These are phyloP conservation scores for Echiichthys vipera DNA, from an alignment of 2,797 vertebrate genomes.

Conservation along the genomic window DNA sequence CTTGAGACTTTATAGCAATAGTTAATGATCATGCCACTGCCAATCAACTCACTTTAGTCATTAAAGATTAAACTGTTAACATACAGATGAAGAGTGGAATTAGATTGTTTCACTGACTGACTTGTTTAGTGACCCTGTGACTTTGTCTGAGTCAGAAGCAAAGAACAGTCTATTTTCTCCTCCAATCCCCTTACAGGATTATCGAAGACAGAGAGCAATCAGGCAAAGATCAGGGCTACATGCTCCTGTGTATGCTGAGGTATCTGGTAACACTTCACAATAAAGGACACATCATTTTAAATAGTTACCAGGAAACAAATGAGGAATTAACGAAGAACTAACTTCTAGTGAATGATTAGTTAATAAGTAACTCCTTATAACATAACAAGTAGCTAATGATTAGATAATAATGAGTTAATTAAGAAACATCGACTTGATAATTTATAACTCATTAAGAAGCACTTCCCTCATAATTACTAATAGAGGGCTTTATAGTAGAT, in stretches of 20 bases:
- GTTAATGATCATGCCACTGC: neutral
- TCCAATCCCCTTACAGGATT: conserved; percentile 86
- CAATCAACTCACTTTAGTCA: neutral
- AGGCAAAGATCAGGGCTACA: conserved; percentile 59
- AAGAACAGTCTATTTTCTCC: conserved; percentile 83
- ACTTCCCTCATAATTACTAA: too few relatives aligned
- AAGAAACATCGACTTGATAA: too few relatives aligned
- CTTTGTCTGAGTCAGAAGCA: conserved; percentile 64
- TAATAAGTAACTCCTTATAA: too few relatives aligned
- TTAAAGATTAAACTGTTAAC: neutral
- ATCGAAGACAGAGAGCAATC: conserved; percentile 70
- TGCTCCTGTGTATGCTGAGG: neutral
- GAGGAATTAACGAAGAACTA: too few relatives aligned
- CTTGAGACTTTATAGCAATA: neutral
- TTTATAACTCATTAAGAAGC: too few relatives aligned
- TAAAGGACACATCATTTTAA: too few relatives aligned
- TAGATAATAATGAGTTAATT: too few relatives aligned
- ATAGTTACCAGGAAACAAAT: too few relatives aligned
- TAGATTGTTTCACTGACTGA: conserved; percentile 15
- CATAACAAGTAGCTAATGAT: too few relatives aligned
- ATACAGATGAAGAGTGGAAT: neutral
- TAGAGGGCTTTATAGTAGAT: too few relatives aligned
- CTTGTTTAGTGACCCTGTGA: conserved; percentile 36
- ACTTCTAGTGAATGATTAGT: too few relatives aligned
- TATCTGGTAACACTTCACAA: neutral